These are phyloP conservation scores for Poecilia picta DNA, from an alignment of 2,797 vertebrate species.

Conservation along the genomic window DNA sequence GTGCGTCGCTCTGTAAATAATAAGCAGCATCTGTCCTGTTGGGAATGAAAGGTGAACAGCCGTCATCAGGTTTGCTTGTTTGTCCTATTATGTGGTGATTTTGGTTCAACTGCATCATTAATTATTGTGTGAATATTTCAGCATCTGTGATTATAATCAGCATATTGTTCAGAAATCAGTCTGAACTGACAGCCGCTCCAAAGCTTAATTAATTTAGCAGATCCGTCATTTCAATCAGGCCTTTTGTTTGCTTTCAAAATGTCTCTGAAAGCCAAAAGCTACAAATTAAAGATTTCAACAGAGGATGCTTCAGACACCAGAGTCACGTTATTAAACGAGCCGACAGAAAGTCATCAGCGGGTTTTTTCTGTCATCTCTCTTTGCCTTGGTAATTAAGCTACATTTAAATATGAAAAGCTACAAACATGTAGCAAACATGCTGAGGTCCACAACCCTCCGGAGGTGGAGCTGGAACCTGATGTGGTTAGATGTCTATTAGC, in stretches of 20 bases:
- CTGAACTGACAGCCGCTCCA: background rate
- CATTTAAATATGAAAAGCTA: slow-evolving; percentile 14
- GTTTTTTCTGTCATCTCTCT: background rate
- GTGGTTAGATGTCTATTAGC: background rate
- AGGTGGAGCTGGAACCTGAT: background rate
- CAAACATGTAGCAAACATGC: slow-evolving; percentile 10
- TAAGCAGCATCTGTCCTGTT: background rate
- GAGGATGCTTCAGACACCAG: background rate
- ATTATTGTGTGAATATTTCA: slow-evolving; percentile 8
- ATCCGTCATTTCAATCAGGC: slow-evolving; percentile 21
- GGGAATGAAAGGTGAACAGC: background rate
- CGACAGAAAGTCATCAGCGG: background rate
- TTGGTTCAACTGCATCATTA: background rate
- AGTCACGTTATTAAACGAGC: background rate
- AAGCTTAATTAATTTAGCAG: slow-evolving; percentile 1
- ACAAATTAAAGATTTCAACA: background rate
- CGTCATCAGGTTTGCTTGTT: slow-evolving; percentile 3
- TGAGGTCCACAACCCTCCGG: slow-evolving; percentile 12
- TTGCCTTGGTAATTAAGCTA: slow-evolving; percentile 8
- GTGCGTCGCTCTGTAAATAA: background rate
- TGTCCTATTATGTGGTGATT: slow-evolving; percentile 1
- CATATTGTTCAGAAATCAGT: slow-evolving; percentile 7
- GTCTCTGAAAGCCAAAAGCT: slow-evolving; percentile 1
- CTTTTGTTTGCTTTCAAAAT: slow-evolving; percentile 6
- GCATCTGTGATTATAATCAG: slow-evolving; percentile 19